Percentiles rank a stretch among this genome's conserved stretches.
These are phyloP conservation scores for Ornithoptera alexandrae DNA, from an alignment of 2,888 invertebrate species.

Conservation along the genomic window DNA sequence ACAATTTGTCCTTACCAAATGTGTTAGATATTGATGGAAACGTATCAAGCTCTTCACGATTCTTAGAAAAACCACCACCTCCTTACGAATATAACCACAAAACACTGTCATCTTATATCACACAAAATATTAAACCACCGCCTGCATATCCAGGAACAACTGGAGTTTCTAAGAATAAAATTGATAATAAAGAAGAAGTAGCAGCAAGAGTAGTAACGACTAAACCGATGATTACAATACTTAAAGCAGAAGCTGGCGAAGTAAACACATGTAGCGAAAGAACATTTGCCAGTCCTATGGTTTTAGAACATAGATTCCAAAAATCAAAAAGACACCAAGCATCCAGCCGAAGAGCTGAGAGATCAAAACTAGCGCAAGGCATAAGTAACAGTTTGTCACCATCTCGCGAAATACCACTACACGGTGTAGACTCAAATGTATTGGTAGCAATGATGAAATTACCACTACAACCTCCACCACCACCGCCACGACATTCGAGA, in stretches of 20 bases:
- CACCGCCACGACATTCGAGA: conserved; percentile 79
- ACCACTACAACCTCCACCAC: conserved; percentile 79
- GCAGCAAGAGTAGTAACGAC: conserved; percentile 88
- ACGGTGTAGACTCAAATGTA: conserved; percentile 71
- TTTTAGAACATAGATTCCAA: conserved; percentile 71
- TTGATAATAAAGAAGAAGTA: conserved; percentile 81
- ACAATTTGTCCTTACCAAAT: conserved; percentile 71
- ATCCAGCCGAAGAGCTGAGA: conserved; percentile 81
- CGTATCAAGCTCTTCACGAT: conserved; percentile 43
- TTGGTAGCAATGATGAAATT: conserved; percentile 82
- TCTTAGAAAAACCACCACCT: conserved; percentile 82
- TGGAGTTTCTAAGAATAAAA: conserved; percentile 46
- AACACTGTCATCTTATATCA: conserved; percentile 66
- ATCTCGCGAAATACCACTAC: conserved; percentile 65
- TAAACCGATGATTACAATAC: conserved; percentile 86
- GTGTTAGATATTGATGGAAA: conserved; percentile 64
- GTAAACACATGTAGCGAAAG: conserved; percentile 82
- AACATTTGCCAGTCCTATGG: conserved; percentile 75
- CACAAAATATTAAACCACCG: conserved; percentile 77
- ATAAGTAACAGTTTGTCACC: conserved; percentile 70
- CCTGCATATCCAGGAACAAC: conserved; percentile 82
- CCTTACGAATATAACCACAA: conserved; percentile 84
- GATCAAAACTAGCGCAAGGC: conserved; percentile 80
- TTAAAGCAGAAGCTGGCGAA: conserved; percentile 87
- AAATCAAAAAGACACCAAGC: conserved; percentile 74